These are phyloP conservation scores for Melanitta fusca DNA, from an alignment of 2,797 vertebrate species.

Conservation along the genomic window DNA sequence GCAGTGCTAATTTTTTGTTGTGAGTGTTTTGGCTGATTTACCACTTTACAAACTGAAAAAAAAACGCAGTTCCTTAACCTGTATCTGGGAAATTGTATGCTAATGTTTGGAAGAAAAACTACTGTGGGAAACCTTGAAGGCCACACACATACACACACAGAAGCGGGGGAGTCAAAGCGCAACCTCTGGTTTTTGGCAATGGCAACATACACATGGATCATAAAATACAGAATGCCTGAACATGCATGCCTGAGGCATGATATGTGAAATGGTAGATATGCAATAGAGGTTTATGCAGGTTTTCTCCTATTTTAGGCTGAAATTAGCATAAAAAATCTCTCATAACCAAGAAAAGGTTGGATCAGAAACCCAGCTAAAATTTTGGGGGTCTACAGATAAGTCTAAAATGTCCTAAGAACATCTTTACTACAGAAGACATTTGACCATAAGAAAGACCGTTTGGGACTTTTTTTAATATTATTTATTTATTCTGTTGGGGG, in stretches of 20 bases:
- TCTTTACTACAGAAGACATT: neutral
- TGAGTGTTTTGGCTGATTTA: neutral
- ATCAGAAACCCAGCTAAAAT: neutral
- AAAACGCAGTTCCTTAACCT: neutral
- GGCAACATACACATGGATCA: neutral
- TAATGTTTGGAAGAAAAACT: neutral
- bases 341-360: neutral
- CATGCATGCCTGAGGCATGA: rapidly evolving
- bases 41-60: neutral
- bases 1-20: neutral
- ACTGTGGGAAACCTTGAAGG: neutral
- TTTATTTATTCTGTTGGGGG: neutral
- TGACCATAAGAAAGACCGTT: neutral
- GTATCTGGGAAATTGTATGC: rapidly evolving
- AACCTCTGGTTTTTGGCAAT: neutral
- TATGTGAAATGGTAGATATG: neutral
- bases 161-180: neutral
- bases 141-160: rapidly evolving
- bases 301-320: neutral
- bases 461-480: neutral
- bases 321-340: neutral
- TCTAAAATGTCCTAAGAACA: neutral
- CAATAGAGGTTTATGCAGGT: neutral
- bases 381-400: neutral
- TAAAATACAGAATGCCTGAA: neutral